Percentiles rank a stretch among this genome's conserved stretches.
phyloP scores from a whole-genome alignment of 2,797 vertebrate species.

The Etheostoma nigrum region DNA sequence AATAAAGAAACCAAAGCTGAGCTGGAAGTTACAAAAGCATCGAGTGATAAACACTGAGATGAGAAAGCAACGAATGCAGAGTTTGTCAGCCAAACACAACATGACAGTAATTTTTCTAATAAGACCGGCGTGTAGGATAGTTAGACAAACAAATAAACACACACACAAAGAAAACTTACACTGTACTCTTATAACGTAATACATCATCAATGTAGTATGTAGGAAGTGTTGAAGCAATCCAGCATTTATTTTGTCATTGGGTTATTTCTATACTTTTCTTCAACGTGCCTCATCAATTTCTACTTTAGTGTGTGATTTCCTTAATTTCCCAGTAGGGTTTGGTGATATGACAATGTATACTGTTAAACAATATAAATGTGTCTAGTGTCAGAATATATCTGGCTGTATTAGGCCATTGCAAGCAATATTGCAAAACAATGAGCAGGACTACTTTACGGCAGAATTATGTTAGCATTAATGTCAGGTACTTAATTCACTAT shows the following conservation, averaged over 20 bases:
- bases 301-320: neutral
- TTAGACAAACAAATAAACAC: slow-evolving; percentile 14
- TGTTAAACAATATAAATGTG: neutral
- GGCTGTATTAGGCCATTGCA: neutral
- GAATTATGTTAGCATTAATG: neutral
- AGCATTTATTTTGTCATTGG: neutral
- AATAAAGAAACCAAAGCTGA: slow-evolving; percentile 53
- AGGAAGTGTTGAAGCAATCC: neutral
- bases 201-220: neutral
- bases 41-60: slow-evolving; percentile 41
- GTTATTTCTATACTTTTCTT: neutral
- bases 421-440: neutral
- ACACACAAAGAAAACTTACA: neutral
- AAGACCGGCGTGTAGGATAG: neutral
- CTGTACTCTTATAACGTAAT: neutral
- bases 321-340: neutral
- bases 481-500: neutral
- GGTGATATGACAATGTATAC: neutral
- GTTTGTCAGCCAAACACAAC: slow-evolving; percentile 34
- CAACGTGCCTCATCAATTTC: neutral
- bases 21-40: slow-evolving; percentile 57
- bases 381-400: neutral
- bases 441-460: neutral
- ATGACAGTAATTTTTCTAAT: slow-evolving; percentile 16
- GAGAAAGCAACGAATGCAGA: slow-evolving; percentile 19